These are phyloP conservation scores for Alexandromys fortis DNA, from an alignment of 2,113 vertebrate species.

Conservation along the genomic window DNA sequence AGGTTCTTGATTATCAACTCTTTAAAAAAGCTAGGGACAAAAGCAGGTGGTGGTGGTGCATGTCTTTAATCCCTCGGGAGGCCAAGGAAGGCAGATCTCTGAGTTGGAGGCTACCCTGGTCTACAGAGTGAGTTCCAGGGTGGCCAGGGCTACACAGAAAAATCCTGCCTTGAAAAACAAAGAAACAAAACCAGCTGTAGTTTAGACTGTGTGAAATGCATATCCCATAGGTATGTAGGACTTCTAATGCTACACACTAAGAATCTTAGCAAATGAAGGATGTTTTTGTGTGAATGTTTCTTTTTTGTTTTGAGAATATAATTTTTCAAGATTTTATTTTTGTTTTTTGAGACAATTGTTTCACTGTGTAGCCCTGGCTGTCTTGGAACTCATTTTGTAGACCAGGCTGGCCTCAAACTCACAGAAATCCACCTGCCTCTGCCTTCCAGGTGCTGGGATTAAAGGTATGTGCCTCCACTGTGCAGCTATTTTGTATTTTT, in stretches of 20 bases:
- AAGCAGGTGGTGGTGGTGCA: neutral
- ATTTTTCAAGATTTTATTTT: neutral
- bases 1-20: constrained; percentile 2
- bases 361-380: neutral
- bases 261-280: neutral
- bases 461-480: neutral
- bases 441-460: neutral
- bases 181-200: neutral
- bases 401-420: neutral
- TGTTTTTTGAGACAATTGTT: neutral
- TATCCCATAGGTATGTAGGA: neutral
- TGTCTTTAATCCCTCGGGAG: neutral
- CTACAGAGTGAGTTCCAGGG: neutral
- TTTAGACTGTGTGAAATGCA: neutral
- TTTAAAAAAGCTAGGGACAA: neutral
- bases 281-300: neutral
- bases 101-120: neutral
- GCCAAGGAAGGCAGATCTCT: neutral
- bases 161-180: neutral
- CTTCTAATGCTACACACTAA: neutral
- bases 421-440: neutral
- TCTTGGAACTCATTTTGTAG: neutral
- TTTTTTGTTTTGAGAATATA: neutral
- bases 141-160: neutral
- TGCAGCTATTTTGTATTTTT: neutral